These are phyloP conservation scores for Neoascia interrupta DNA, from an alignment of 2,888 invertebrate species.

Conservation along the genomic window DNA sequence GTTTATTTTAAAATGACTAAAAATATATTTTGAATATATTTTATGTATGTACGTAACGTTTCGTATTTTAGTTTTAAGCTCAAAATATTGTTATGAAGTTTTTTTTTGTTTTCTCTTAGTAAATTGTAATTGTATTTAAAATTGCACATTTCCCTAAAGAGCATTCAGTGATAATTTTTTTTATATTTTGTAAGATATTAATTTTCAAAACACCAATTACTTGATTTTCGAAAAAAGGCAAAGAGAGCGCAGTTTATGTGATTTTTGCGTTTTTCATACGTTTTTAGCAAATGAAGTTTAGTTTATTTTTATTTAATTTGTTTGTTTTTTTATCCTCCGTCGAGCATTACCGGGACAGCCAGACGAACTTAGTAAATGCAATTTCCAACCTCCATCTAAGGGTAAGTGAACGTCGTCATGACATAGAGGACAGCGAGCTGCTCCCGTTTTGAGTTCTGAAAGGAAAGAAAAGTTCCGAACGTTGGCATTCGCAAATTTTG, in stretches of 20 bases:
- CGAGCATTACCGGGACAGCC: slow-evolving; percentile 80
- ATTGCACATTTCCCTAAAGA: slow-evolving; percentile 71
- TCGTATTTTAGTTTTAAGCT: slow-evolving; percentile 52
- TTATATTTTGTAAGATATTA: no score
- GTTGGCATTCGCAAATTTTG: no score
- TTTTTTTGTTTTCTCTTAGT: slow-evolving; percentile 38
- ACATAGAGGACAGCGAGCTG: slow-evolving; percentile 92
- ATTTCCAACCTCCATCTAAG: slow-evolving; percentile 89
- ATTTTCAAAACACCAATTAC: slow-evolving; percentile 37
- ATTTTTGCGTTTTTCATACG: slow-evolving; percentile 24
- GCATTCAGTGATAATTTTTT: slow-evolving; percentile 47
- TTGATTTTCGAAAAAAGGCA: slow-evolving; percentile 59
- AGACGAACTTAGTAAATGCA: slow-evolving; percentile 82
- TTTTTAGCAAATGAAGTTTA: slow-evolving; percentile 38
- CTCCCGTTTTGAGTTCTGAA: slow-evolving; percentile 80
- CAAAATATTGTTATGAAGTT: slow-evolving; percentile 61
- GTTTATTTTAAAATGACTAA: slow-evolving; percentile 54
- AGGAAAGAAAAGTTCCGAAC: no score
- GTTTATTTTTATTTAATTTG: slow-evolving; percentile 39
- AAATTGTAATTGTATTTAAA: slow-evolving; percentile 59
- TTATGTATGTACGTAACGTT: slow-evolving; percentile 16
- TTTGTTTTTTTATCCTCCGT: slow-evolving; percentile 74
- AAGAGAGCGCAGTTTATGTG: slow-evolving; percentile 44
- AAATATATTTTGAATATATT: slow-evolving; percentile 62
- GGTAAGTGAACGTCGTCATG: slow-evolving; percentile 87